Conservation (phyloP, 2,888 invertebrate species). For the Eristalis tenax region DNA sequence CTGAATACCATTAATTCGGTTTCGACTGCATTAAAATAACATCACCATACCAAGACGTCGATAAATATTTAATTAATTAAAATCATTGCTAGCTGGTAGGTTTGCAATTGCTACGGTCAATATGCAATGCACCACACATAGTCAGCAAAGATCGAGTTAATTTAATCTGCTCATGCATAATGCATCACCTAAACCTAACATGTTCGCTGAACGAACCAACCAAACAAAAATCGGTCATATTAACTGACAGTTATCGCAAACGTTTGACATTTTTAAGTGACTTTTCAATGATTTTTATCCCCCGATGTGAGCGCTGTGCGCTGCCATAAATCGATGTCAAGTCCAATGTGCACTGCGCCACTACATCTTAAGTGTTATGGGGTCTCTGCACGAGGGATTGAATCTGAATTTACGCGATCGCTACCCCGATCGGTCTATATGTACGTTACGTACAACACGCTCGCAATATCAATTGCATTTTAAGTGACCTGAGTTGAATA, state of each 20-base stretch:
- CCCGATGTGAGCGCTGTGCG: slow-evolving; percentile 29
- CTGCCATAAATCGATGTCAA: slow-evolving; percentile 68
- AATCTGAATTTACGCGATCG: slow-evolving; percentile 41
- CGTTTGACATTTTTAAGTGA: slow-evolving; percentile 72
- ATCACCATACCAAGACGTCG: slow-evolving; percentile 61
- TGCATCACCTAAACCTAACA: slow-evolving; percentile 46
- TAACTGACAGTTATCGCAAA: slow-evolving; percentile 72
- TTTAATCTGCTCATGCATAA: slow-evolving; percentile 53
- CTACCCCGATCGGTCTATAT: neutral
- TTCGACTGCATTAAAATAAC: slow-evolving; percentile 62
- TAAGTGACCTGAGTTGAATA: slow-evolving; percentile 46
- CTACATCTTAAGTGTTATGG: neutral
- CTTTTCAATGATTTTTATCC: slow-evolving; percentile 70
- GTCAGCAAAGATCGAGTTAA: slow-evolving; percentile 25
- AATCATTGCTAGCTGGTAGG: slow-evolving; percentile 26
- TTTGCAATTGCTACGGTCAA: slow-evolving; percentile 9
- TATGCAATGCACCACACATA: slow-evolving; percentile 11
- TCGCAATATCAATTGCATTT: slow-evolving; percentile 46
- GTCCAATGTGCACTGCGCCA: slow-evolving; percentile 58
- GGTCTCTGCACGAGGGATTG: slow-evolving; percentile 7
- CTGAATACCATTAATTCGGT: slow-evolving; percentile 40
- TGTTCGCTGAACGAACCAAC: slow-evolving; percentile 41
- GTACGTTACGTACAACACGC: neutral
- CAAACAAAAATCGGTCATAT: slow-evolving; percentile 66
- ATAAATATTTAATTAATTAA: slow-evolving; percentile 67